Conservation (phyloP, 1,140 invertebrate genomes). For the Phocides pigmalion region DNA sequence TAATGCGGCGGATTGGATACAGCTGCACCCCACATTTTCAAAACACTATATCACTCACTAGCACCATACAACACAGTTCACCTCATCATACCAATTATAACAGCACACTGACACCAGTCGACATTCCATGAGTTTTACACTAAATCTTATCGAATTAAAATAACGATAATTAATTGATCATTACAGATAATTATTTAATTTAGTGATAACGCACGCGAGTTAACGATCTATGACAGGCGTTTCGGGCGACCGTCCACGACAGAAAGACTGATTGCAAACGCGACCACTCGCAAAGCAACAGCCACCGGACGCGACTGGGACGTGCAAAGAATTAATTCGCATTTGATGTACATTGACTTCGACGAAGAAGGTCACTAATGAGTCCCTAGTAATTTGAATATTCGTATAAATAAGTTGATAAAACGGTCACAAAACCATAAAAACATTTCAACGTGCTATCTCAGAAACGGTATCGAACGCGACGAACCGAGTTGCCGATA, state of each 20-base stretch:
- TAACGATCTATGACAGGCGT: conserved; percentile 61
- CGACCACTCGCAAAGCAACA: conserved; percentile 72
- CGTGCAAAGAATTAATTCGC: conserved; percentile 77
- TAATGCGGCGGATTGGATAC: conserved; percentile 77
- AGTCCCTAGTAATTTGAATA: conserved; percentile 45
- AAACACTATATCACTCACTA: conserved; percentile 51
- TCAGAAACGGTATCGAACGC: background rate
- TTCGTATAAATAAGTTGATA: conserved; percentile 5
- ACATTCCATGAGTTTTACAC: conserved; percentile 50
- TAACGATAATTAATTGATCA: conserved; percentile 63
- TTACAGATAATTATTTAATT: conserved; percentile 59
- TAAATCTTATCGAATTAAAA: conserved; percentile 58
- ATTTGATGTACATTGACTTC: conserved; percentile 75
- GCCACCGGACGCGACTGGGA: conserved; percentile 73
- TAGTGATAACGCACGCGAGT: conserved; percentile 58
- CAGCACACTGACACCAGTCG: conserved; percentile 57
- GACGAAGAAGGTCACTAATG: conserved; percentile 63
- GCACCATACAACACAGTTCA: conserved; percentile 64
- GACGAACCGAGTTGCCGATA: conserved; percentile 3
- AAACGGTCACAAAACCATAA: conserved; percentile 15
- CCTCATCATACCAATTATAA: conserved; percentile 65
- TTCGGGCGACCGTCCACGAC: conserved; percentile 67
- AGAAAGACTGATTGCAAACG: conserved; percentile 72
- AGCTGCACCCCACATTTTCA: conserved; percentile 78
- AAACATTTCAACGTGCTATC: background rate